A percentile compares a stretch with the other conserved stretches of the same genome.
These are phyloP conservation scores for Crambe crambe DNA, from an alignment of 37 sponge, comb jelly and placozoan genomes.

Conservation along the genomic window DNA sequence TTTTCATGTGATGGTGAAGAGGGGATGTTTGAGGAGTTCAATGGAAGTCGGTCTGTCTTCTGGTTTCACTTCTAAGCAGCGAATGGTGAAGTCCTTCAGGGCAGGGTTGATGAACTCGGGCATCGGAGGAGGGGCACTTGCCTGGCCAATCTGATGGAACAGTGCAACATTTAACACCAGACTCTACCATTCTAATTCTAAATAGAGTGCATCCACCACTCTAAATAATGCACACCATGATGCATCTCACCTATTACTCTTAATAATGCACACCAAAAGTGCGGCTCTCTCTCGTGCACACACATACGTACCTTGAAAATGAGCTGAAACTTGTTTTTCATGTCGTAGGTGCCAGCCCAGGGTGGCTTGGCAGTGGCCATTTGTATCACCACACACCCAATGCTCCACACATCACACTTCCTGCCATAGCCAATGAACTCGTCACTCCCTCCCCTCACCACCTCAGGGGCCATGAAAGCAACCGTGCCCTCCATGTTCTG, in stretches of 20 bases:
- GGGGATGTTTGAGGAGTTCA: conserved; percentile 80
- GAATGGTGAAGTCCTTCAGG: conserved; percentile 66
- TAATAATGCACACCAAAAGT: too few species aligned
- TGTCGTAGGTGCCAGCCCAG: conserved; percentile 66
- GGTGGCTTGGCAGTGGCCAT: conserved; percentile 87
- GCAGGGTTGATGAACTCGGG: conserved; percentile 62
- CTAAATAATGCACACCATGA: too few species aligned
- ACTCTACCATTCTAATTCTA: not conserved
- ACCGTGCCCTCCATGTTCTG: conserved; percentile 83
- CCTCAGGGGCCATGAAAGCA: conserved; percentile 92
- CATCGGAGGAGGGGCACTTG: conserved; percentile 64
- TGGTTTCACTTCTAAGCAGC: conserved; percentile 77
- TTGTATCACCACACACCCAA: conserved; percentile 82
- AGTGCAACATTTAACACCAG: not conserved
- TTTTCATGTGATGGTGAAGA: conserved; percentile 25
- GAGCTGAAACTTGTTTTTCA: conserved; percentile 75
- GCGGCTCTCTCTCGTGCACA: too few species aligned
- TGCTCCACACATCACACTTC: conserved; percentile 88
- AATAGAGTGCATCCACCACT: too few species aligned
- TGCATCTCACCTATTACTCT: too few species aligned
- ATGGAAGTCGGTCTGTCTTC: conserved; percentile 62
- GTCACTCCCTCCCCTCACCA: conserved; percentile 20
- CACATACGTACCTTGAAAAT: conserved; percentile 61
- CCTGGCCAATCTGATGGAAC: conserved; percentile 65
- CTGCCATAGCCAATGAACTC: conserved; percentile 64